phyloP scores from a whole-genome alignment of 2,797 vertebrate species.

The Cercopithecus diana region DNA sequence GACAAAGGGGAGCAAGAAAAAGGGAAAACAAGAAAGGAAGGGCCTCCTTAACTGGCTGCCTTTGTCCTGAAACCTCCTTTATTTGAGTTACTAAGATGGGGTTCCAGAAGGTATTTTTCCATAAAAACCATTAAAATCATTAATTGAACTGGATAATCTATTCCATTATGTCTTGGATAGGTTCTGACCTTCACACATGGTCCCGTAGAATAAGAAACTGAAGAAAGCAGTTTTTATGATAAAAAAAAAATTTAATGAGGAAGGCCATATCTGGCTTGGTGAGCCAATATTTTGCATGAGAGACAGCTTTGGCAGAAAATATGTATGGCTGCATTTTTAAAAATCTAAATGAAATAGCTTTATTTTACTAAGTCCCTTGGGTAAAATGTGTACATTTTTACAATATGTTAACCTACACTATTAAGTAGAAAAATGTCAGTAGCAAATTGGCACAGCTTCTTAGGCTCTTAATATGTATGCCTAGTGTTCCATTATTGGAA shows the following conservation, averaged over 20 bases:
- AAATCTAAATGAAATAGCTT: not conserved
- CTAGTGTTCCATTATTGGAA: not conserved
- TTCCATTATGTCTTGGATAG: not conserved
- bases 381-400: not conserved
- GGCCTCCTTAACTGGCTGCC: not conserved
- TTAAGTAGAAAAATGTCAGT: slow-evolving; percentile 42
- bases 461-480: not conserved
- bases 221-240: slow-evolving; percentile 15
- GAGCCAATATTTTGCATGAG: not conserved
- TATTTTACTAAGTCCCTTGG: not conserved
- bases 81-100: not conserved
- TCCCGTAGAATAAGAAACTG: not conserved
- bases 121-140: not conserved
- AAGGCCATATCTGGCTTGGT: not conserved
- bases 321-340: not conserved
- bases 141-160: not conserved
- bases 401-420: not conserved
- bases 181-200: not conserved
- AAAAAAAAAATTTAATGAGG: not conserved
- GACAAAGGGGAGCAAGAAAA: not conserved
- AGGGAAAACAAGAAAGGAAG: not conserved
- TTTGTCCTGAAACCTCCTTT: not conserved
- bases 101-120: slow-evolving; percentile 29
- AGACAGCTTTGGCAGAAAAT: not conserved
- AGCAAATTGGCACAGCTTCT: slow-evolving; percentile 30